phyloP scores from a whole-genome alignment of 2,113 vertebrate genomes.

The Alethe diademata region DNA sequence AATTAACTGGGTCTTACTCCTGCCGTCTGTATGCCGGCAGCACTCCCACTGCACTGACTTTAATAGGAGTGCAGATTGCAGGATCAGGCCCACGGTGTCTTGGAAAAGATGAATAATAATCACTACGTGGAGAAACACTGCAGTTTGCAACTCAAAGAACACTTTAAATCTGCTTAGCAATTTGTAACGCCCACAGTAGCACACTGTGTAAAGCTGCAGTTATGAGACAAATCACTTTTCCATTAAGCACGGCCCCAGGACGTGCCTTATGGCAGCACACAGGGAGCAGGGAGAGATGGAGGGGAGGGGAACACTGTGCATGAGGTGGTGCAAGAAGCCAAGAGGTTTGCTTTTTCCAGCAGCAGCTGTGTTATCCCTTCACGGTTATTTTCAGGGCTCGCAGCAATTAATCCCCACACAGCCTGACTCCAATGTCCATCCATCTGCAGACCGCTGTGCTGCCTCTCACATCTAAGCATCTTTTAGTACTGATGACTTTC shows the following conservation, averaged over 20 bases:
- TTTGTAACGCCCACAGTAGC: conserved; percentile 70
- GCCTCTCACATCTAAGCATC: neutral
- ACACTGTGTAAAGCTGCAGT: conserved; percentile 61
- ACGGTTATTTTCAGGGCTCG: neutral
- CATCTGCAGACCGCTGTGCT: neutral
- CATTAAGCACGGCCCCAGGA: conserved; percentile 23
- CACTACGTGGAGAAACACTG: conserved; percentile 62
- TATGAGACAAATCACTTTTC: conserved; percentile 69
- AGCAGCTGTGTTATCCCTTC: conserved; percentile 20
- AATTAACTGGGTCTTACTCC: conserved; percentile 59
- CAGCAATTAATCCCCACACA: neutral
- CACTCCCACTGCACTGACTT: conserved; percentile 43
- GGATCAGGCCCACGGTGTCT: conserved; percentile 63
- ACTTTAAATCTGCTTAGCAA: conserved; percentile 69
- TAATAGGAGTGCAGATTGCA: conserved; percentile 62
- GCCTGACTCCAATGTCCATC: neutral
- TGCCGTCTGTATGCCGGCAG: conserved; percentile 11
- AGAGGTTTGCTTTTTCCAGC: neutral
- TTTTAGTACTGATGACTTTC: neutral
- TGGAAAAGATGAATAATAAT: conserved; percentile 66
- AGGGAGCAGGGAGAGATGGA: neutral
- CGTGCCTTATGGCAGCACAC: neutral
- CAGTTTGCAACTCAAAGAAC: conserved; percentile 64
- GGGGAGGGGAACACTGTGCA: neutral
- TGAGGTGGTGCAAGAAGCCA: neutral